These are phyloP conservation scores for Sarcophaga carnaria DNA, from an alignment of 2,888 invertebrate genomes.

Conservation along the genomic window DNA sequence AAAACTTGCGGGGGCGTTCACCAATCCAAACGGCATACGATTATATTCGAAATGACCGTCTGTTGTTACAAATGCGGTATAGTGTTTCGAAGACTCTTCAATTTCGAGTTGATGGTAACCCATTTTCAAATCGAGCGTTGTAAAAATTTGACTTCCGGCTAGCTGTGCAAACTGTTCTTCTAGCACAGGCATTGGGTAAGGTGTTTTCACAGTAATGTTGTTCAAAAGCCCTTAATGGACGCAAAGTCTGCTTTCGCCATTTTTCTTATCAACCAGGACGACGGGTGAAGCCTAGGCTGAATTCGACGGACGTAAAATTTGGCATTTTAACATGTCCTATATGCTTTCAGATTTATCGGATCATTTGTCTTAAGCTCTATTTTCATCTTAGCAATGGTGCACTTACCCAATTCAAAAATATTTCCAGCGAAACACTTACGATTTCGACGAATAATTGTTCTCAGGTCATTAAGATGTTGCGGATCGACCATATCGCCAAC, in stretches of 20 bases:
- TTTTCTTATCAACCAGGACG: slow-evolving; percentile 4
- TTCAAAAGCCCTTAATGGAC: not conserved
- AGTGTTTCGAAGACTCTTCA: slow-evolving; percentile 44
- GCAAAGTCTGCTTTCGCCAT: slow-evolving; percentile 15
- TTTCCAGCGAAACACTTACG: slow-evolving; percentile 43
- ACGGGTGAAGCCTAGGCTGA: not conserved
- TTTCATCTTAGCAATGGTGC: slow-evolving; percentile 38
- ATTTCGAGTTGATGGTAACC: slow-evolving; percentile 60
- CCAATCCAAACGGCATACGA: too few relatives aligned
- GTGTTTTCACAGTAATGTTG: slow-evolving; percentile 7
- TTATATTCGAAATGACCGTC: slow-evolving; percentile 59
- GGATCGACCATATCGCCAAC: slow-evolving; percentile 1
- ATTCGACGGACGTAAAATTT: slow-evolving; percentile 14
- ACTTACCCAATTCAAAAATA: slow-evolving; percentile 47
- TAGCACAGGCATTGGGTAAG: slow-evolving; percentile 18
- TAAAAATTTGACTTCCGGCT: slow-evolving; percentile 35
- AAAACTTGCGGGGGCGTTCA: slow-evolving; percentile 19
- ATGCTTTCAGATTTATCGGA: slow-evolving; percentile 28
- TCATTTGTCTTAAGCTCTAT: slow-evolving; percentile 36
- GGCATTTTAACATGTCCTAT: slow-evolving; percentile 18
- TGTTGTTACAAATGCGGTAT: slow-evolving; percentile 52
- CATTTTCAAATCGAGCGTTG: slow-evolving; percentile 56
- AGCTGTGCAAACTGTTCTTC: slow-evolving; percentile 26
- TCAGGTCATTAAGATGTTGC: slow-evolving; percentile 9
- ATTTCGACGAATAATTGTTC: slow-evolving; percentile 16